Conservation (phyloP, 2,888 invertebrate genomes). For the Nomada lathburiana region DNA sequence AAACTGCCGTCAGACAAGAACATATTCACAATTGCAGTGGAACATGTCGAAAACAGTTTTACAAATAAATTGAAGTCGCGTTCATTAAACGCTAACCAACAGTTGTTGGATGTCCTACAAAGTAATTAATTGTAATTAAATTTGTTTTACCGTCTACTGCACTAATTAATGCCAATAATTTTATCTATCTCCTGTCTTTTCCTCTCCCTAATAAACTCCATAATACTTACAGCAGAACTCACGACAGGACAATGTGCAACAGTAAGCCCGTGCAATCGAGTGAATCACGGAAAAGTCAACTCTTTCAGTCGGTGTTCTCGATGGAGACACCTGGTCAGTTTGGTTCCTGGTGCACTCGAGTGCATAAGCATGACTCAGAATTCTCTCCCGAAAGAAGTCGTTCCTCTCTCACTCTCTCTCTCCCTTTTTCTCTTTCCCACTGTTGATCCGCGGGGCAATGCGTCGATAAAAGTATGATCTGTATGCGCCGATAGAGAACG, state of each 20-base stretch:
- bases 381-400: conserved; percentile 49
- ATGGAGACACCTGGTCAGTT: conserved; percentile 49
- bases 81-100: too few relatives aligned
- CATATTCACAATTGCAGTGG: too few relatives aligned
- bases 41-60: too few relatives aligned
- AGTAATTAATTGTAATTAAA: neutral
- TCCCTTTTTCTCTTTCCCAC: neutral
- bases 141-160: neutral
- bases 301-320: conserved; percentile 3
- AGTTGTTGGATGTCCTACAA: too few relatives aligned
- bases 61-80: too few relatives aligned
- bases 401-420: neutral
- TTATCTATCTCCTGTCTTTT: neutral
- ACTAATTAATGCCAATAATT: neutral
- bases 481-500: conserved; percentile 46
- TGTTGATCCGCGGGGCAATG: conserved; percentile 11
- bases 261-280: conserved; percentile 35
- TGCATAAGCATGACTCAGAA: conserved; percentile 54
- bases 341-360: conserved; percentile 46
- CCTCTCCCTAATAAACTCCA: neutral
- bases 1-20: too few relatives aligned
- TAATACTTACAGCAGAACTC: neutral
- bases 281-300: conserved; percentile 20
- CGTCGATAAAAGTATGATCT: conserved; percentile 36
- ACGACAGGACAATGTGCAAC: neutral